Evolutionary conservation across 1,140 invertebrate genomes (phyloP), one percentile per base, ranked within the genome.

Genomic region (Melanaphis sacchari): DNA sequence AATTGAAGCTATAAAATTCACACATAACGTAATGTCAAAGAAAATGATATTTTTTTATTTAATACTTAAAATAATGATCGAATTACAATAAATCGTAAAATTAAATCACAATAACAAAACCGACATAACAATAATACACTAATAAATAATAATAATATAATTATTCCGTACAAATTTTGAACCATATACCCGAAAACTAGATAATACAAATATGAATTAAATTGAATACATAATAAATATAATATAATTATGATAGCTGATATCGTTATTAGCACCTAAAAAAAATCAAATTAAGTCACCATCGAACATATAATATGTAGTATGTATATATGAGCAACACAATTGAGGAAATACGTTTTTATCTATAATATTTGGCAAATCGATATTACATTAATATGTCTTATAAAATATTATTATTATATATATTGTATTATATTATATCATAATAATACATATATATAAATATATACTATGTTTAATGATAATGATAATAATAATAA

Each of bases 31-130:
- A 87, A 87, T n/a, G n/a, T 87, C 15, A 11, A 87, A 87, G 85
- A 87, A 87, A 87, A 46, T 46, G 8, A 87, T 87, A 87, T 24
- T 46, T 87, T 87, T 87, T 46, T 46, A 85, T 85, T 40, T n/a
- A n/a, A 76, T n/a, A 76, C 59, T 41, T 85, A 88, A 52, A 88
- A 88, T 52, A 52, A 88, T 36, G 21, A 88, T 88, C 22, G 21
- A 88, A 52, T 88, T 88, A 88, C 43, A 49, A 49, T 88, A 52
- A 54, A 49, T 52, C 0, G n/a, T 88, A 88, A 21, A 49, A 88
- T 36, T 66, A 90, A 90, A 90, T 90, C 89, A 90, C 89, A 90
- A 90, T 66, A 90, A 66, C 52, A 90, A 90, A 41, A 90, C 66
- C 15, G 18, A 90, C 26, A 24, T 26, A 49, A 88, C 85, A 46